Base-by-base conservation (phyloP, 2,113 vertebrate species). In the Passerina amoena region DNA sequence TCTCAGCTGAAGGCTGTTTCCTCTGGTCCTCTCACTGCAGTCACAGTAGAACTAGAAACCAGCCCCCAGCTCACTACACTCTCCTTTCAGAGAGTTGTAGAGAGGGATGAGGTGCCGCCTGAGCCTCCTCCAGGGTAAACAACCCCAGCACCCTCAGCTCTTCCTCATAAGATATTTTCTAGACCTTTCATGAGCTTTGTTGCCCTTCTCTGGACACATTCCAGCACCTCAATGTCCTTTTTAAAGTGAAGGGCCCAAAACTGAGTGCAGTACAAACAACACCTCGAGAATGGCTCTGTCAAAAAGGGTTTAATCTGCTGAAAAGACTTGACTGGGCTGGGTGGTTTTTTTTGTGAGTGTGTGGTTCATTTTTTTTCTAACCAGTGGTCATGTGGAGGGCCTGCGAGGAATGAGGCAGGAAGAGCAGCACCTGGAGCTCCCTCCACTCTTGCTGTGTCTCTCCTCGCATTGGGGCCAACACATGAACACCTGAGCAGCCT, bases 391-490 rank as follows among this genome's bases (percentile, higher is more conserved):
- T 2, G 0, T 45, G 42, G 66, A 80, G 37, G 8, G 30, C 4
- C 35, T 73, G 50, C 2, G 3, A 72, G 42, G 79, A 82, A 77
- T 3, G 1, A 14, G 42, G 23, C 60, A 40, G 71, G 54, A 86
- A 76, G 33, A 80, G 70, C 33, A 73, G 42, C 2, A 1, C 37
- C 27, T 31, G 38, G 50, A 82, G 57, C n/a, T 87, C n/a, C 12
- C 42, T 83, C 56, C 0, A 1, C 45, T 33, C 37, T 72, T 71
- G 28, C 48, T 51, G 10, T 56, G 0, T 48, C 13, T 40, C 22
- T 81, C 12, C 11, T 56, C 3, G 1, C 7, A 5, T 25, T 2
- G 4, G 19, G 14, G 60, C 83, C 47, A 44, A 23, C 3, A 0
- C 7, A 23, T 14, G 44, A 86, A 64, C 20, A 18, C 35, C 50